A percentile compares a stretch with the other conserved stretches of the same genome.
These are phyloP conservation scores for Apodemia mormo DNA, from an alignment of 2,888 invertebrate genomes.

Conservation along the genomic window DNA sequence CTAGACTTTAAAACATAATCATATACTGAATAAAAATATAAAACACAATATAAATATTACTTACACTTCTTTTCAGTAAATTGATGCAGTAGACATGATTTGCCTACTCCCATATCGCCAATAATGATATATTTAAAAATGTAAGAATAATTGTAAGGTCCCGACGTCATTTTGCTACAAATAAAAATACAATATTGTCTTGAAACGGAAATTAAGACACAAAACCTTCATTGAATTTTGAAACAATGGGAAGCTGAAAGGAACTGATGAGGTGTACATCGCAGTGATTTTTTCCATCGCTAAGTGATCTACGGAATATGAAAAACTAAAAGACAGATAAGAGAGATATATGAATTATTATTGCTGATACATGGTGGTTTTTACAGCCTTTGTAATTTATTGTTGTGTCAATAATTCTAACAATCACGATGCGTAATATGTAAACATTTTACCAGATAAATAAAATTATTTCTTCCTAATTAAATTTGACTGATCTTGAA, in stretches of 20 bases:
- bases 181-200: conserved; percentile 1
- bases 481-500: background rate
- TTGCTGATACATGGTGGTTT: background rate
- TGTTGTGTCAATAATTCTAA: conserved; percentile 14
- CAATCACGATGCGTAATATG: conserved; percentile 12
- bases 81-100: conserved; percentile 99
- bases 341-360: background rate
- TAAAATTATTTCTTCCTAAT: background rate
- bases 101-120: conserved; percentile 99
- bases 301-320: background rate
- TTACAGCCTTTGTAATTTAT: background rate
- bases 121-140: conserved; percentile 99
- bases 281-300: background rate
- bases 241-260: conserved; percentile 3
- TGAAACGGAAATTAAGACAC: background rate
- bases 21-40: background rate
- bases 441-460: conserved; percentile 10
- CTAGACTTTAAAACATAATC: no score
- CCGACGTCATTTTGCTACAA: conserved; percentile 89
- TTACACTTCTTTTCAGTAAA: conserved; percentile 99
- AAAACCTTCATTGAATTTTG: background rate
- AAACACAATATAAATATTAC: conserved; percentile 54
- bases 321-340: background rate
- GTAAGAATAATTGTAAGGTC: conserved; percentile 99
- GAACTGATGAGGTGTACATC: conserved; percentile 8